Evolutionary conservation across 2,888 invertebrate genomes (phyloP).

Genomic region (Cepaea hortensis): DNA sequence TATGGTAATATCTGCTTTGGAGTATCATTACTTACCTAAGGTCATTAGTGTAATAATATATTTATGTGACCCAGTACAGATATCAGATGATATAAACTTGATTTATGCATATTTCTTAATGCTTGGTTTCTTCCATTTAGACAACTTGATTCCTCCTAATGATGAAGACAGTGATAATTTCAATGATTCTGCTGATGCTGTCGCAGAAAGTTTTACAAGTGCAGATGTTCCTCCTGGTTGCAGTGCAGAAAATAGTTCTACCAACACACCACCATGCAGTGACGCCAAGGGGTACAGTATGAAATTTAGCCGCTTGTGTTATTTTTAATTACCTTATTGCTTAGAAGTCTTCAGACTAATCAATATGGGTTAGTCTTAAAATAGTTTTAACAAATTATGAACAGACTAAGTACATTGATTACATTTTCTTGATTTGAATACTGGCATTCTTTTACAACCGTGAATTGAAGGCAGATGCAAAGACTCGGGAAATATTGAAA

Average conservation of each 20-base stretch:
- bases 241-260: neutral
- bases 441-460: no score
- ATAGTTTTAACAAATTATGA: no score
- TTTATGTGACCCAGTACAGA: neutral
- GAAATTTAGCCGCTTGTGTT: no score
- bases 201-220: neutral
- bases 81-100: neutral
- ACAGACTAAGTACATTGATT: no score
- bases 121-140: neutral
- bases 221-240: neutral
- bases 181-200: neutral
- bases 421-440: no score
- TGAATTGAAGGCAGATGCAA: no score
- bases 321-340: no score
- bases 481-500: no score
- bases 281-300: neutral
- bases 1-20: neutral
- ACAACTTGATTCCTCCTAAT: neutral
- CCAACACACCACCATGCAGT: neutral
- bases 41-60: neutral
- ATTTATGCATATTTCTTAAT: neutral
- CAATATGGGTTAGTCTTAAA: no score
- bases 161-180: neutral
- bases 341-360: no score
- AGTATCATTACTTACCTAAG: neutral